Conservation (phyloP, 2,113 vertebrate genomes). For the Sinocyclocheilus maitianheensis region DNA sequence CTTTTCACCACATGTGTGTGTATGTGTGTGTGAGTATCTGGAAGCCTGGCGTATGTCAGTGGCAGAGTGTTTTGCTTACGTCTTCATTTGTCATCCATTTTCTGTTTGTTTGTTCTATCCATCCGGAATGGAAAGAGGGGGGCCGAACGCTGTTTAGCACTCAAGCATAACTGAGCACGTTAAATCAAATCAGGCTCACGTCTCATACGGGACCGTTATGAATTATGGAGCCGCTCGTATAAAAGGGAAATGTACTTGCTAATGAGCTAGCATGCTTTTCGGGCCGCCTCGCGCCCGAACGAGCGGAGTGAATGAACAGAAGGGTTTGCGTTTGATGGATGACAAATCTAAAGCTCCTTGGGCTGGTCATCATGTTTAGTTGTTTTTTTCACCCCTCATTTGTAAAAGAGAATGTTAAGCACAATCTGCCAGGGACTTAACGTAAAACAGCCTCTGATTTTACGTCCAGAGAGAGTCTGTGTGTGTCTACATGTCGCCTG, state of each 20-base stretch:
- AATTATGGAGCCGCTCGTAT: constrained; percentile 46
- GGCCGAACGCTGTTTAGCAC: constrained; percentile 59
- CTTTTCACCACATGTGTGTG: constrained; percentile 11
- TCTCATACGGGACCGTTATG: constrained; percentile 44
- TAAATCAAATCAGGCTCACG: constrained; percentile 72
- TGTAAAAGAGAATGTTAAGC: constrained; percentile 51
- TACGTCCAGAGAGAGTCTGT: neutral
- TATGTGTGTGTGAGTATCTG: constrained; percentile 60
- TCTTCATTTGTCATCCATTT: constrained; percentile 53
- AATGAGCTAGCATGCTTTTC: constrained; percentile 49
- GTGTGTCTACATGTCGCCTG: neutral
- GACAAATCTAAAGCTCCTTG: constrained; percentile 44
- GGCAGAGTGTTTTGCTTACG: constrained; percentile 33
- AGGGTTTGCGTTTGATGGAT: constrained; percentile 33
- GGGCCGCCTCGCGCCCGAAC: neutral
- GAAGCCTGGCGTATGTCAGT: constrained; percentile 73
- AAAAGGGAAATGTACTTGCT: constrained; percentile 37
- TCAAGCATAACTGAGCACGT: constrained; percentile 66
- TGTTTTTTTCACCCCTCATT: constrained; percentile 56
- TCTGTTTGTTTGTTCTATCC: constrained; percentile 74
- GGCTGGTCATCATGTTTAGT: constrained; percentile 53
- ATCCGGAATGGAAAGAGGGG: constrained; percentile 72
- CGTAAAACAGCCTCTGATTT: constrained; percentile 27
- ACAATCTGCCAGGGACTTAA: constrained; percentile 34
- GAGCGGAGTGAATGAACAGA: constrained; percentile 45